Conservation (phyloP, 2,888 invertebrate genomes). For the Rhorus exstirpatorius region DNA sequence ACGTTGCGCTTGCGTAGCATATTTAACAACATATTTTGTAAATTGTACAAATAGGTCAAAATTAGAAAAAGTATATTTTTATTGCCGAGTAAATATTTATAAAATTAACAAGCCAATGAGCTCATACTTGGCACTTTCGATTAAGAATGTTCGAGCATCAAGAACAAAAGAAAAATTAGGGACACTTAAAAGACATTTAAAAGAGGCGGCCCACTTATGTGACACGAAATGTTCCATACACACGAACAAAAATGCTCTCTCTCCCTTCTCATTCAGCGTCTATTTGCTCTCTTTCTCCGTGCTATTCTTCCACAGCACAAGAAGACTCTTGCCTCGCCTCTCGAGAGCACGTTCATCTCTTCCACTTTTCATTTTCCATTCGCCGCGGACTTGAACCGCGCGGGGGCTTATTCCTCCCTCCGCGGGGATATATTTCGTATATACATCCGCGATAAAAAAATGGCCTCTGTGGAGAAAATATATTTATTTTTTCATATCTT, state of each 20-base stretch:
- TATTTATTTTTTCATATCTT: constrained; percentile 26
- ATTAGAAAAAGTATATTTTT: too few species aligned
- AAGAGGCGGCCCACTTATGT: too few species aligned
- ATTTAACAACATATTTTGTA: too few species aligned
- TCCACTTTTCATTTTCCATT: constrained; percentile 72
- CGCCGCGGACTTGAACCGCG: constrained; percentile 21
- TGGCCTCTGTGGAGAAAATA: constrained; percentile 45
- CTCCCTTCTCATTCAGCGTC: constrained; percentile 51
- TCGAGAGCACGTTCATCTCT: constrained; percentile 73
- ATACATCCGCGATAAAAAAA: constrained; percentile 71
- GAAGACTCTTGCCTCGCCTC: constrained; percentile 61
- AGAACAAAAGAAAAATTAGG: too few species aligned
- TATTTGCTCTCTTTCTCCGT: constrained; percentile 18
- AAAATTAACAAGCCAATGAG: too few species aligned
- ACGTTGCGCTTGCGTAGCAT: too few species aligned
- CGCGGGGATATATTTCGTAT: constrained; percentile 54
- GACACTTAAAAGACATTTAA: too few species aligned
- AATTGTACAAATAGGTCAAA: too few species aligned
- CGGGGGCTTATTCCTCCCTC: constrained; percentile 32
- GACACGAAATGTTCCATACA: constrained; percentile 10
- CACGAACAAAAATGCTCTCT: constrained; percentile 34
- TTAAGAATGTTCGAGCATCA: too few species aligned
- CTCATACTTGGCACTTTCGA: too few species aligned
- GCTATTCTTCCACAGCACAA: constrained; percentile 60
- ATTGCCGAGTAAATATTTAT: too few species aligned